Evolutionary conservation across 2,113 vertebrate species (phyloP), one percentile per base, ranked within the genome.

Genomic region (Accipiter virgatus): DNA sequence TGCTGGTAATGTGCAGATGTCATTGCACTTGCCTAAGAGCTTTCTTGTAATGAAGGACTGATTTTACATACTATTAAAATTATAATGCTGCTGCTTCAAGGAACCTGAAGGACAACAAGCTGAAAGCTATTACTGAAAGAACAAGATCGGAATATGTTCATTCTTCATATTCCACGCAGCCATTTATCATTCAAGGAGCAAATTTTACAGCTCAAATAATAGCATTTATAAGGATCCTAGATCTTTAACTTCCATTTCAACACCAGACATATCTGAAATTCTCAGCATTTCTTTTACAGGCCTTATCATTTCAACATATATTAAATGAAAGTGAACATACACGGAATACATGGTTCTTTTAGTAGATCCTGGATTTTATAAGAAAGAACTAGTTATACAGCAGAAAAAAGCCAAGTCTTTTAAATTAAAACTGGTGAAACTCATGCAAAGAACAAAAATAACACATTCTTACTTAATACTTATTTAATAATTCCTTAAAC

Each of bases 11-110:
- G 23, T 34, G 65, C 38, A 90, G 47, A 81, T 79, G 75, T 58
- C 79, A 75, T 10, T 79, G 55, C 79, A 71, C 65, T 91, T 29
- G 47, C 61, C 80, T 45, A 71, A 82, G 65, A 96, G 70, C 80
- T 68, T 91, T 88, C 48, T 59, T 50, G 48, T 63, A 88, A 79
- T 52, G 55, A 15, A 61, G 58, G 40, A 83, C 26, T 59, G 55
- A 80, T 93, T 97, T 92, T 91, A 90, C 62, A 48, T 79, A 67
- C 66, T 43, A 81, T 75, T 91, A 90, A 74, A 66, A 88, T 85
- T 75, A 61, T 80, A 91, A 94, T 73, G 59, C 26, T 85, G 80
- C 34, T 75, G 26, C 88, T 65, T 72, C 81, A 81, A 68, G 91
- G 62, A 95, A 93, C 27, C 29, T 82, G 65, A 92, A 95, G 40